phyloP scores from a whole-genome alignment of 2,888 invertebrate genomes.

The Ptychoptera contaminata region DNA sequence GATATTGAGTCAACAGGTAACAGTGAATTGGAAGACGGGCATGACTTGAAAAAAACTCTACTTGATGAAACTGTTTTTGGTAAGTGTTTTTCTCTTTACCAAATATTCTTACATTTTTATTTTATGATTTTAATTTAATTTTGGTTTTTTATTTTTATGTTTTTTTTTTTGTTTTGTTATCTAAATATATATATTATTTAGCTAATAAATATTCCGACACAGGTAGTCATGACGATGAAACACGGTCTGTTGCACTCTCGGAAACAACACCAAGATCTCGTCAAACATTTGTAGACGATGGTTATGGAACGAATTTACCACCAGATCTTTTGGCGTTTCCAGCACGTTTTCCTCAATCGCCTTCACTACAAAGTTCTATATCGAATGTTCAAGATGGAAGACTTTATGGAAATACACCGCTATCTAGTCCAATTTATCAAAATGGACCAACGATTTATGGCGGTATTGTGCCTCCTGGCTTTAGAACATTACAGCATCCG shows the following conservation, averaged over 20 bases:
- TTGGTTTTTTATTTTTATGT: background rate
- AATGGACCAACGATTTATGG: slow-evolving; percentile 45
- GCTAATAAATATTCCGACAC: slow-evolving; percentile 13
- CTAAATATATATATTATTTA: background rate
- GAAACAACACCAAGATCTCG: slow-evolving; percentile 38
- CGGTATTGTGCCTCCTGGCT: slow-evolving; percentile 39
- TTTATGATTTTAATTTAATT: slow-evolving; percentile 1
- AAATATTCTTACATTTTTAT: background rate
- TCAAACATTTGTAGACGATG: slow-evolving; percentile 29
- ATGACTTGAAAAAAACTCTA: slow-evolving; percentile 65
- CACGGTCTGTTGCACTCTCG: slow-evolving; percentile 48
- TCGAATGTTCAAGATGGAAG: slow-evolving; percentile 52
- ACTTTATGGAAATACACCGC: slow-evolving; percentile 28
- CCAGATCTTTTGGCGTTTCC: slow-evolving; percentile 72
- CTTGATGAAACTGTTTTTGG: slow-evolving; percentile 68
- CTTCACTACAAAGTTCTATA: slow-evolving; percentile 65
- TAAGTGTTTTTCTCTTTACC: slow-evolving; percentile 31
- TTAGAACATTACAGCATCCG: slow-evolving; percentile 69
- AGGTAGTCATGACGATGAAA: slow-evolving; percentile 53
- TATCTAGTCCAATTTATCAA: slow-evolving; percentile 45
- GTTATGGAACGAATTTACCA: slow-evolving; percentile 48
- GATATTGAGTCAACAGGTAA: slow-evolving; percentile 51
- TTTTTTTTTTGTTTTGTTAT: background rate
- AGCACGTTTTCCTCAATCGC: slow-evolving; percentile 50
- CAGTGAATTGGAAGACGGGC: slow-evolving; percentile 62